Base-by-base conservation (phyloP, 2,113 vertebrate genomes). In the Microtus montanus region DNA sequence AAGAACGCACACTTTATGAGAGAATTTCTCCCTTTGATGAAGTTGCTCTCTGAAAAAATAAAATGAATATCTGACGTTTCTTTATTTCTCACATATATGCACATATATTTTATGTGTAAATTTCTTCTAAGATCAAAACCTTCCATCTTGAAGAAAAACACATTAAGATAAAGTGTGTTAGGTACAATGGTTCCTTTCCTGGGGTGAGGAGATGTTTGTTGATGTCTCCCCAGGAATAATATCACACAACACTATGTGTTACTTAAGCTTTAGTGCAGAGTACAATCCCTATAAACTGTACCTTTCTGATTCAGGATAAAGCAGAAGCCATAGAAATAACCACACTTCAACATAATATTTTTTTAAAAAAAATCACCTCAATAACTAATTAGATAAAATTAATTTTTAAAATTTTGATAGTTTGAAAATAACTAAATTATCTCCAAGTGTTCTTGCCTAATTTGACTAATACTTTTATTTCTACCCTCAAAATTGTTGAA, bases 401-500 rank as follows among this genome's bases (percentile, higher is more conserved):
- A 82, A 82, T 82, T 38, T 82, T 82, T 38, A 77, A 54, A 93
- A n/a, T 89, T 66, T 75, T 90, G n/a, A 66, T 82, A 84, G 19
- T 75, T 58, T 87, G 30, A 95, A 87, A 47, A 68, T 58, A 91
- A 87, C 41, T 93, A 95, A 91, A 94, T 87, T 44, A 80, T 41
- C 44, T 68, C 5, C 64, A 80, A 33, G 4, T 77, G 75, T n/a
- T 92, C 86, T 93, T 93, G 44, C 44, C 74, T 86, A 86, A 90
- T 90, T 85, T 93, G 38, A 89, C 66, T 64, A 91, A 35, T 84
- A 91, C 7, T 93, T 87, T 92, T 94, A 90, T 88, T 83, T 83
- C 54, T 35, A 79, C 5, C 41, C 24, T 89, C 19, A 87, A 87
- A 90, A 87, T 78, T 82, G 35, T 19, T 88, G 28, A 44, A 49